Conservation (phyloP, 2,113 vertebrate species). For the Gymnorhina tibicen region DNA sequence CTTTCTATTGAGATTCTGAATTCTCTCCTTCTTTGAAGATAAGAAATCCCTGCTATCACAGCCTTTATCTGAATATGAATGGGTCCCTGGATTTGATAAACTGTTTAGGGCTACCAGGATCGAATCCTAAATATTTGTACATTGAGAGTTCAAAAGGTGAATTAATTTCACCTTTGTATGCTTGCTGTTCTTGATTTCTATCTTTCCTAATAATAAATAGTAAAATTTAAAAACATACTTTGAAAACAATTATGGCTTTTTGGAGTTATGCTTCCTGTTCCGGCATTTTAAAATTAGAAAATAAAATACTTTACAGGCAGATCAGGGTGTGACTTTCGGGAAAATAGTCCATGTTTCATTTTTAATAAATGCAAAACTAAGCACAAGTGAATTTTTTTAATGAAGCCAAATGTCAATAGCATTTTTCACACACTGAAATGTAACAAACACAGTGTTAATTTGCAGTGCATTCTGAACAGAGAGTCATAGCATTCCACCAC, state of each 20-base stretch:
- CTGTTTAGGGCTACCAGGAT: neutral
- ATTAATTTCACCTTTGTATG: neutral
- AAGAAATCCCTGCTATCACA: neutral
- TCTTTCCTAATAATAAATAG: neutral
- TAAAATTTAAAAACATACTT: neutral
- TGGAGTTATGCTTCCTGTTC: neutral
- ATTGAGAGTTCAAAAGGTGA: slow-evolving; percentile 17
- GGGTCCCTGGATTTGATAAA: neutral
- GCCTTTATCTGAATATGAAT: slow-evolving; percentile 32
- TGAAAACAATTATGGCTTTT: neutral
- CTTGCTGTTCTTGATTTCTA: neutral
- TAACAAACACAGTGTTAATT: neutral
- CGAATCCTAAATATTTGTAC: neutral
- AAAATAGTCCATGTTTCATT: neutral
- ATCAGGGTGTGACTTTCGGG: neutral
- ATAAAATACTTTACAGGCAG: neutral
- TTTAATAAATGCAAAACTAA: neutral
- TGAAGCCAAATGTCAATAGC: neutral
- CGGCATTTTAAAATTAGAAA: neutral
- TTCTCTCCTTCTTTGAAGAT: slow-evolving; percentile 45
- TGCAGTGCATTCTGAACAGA: neutral
- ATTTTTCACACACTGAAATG: neutral
- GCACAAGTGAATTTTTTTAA: neutral
- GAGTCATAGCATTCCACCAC: neutral
- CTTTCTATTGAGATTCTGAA: slow-evolving; percentile 8